phyloP scores from a whole-genome alignment of 1,140 invertebrate genomes.

The Meteorus sp. region DNA sequence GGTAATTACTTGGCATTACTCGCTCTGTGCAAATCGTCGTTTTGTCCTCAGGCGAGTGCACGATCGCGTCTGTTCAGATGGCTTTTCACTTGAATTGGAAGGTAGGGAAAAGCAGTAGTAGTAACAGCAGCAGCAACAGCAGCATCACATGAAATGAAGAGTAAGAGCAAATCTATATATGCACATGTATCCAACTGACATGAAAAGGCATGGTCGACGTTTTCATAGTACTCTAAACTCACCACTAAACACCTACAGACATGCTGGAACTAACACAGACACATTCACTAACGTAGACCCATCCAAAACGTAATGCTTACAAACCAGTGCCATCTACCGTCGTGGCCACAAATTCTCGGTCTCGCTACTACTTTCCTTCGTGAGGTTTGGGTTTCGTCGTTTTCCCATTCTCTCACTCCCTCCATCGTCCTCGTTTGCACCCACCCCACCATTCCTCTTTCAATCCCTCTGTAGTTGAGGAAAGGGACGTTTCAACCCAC shows the following conservation, averaged over 20 bases:
- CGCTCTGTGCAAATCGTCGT: slow-evolving; percentile 10
- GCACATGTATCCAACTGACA: too few species aligned
- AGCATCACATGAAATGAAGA: too few species aligned
- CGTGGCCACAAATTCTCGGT: slow-evolving; percentile 15
- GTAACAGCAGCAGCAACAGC: too few species aligned
- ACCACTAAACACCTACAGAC: neutral
- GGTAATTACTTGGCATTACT: slow-evolving; percentile 14
- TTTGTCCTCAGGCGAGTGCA: neutral
- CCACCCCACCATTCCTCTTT: neutral
- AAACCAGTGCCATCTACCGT: slow-evolving; percentile 16
- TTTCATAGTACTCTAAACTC: neutral
- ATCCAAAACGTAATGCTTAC: slow-evolving; percentile 6
- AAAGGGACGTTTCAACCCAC: neutral
- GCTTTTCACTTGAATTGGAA: slow-evolving; percentile 9
- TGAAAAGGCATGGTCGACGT: too few species aligned
- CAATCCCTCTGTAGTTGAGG: neutral
- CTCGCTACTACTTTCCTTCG: neutral
- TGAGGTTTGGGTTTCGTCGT: too few species aligned
- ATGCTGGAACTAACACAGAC: neutral
- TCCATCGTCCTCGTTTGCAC: neutral
- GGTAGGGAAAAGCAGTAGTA: too few species aligned
- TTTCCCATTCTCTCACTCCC: too few species aligned
- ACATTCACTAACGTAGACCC: too few species aligned
- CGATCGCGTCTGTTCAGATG: too few species aligned
- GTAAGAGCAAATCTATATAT: too few species aligned